Conservation (phyloP, 2,888 invertebrate genomes). For the Leucophenga montana region DNA sequence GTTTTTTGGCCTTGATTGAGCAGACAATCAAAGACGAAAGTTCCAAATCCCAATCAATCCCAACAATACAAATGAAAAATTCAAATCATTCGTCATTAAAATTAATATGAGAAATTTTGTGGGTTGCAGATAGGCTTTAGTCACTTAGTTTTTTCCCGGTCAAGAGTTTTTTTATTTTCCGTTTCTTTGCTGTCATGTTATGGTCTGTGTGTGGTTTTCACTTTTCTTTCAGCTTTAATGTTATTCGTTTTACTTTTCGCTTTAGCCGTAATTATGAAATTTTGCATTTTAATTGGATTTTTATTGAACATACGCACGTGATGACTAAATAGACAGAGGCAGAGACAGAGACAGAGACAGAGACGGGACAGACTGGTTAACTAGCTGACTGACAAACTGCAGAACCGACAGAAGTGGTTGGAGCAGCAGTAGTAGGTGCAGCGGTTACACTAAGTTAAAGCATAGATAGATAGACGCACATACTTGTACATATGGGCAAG, state of each 20-base stretch:
- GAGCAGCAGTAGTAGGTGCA: not conserved
- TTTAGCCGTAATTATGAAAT: conserved; percentile 55
- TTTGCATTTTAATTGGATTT: conserved; percentile 62
- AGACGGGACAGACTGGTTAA: not conserved
- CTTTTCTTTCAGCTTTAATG: not conserved
- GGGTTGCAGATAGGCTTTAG: too few species aligned
- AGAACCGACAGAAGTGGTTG: too few species aligned
- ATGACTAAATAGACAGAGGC: conserved; percentile 40
- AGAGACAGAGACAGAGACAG: conserved; percentile 23
- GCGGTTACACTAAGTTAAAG: not conserved
- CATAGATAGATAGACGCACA: not conserved
- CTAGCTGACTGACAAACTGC: not conserved
- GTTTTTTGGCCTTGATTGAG: too few species aligned
- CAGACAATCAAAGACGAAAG: too few species aligned
- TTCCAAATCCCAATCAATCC: too few species aligned
- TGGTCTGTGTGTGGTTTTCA: conserved; percentile 16
- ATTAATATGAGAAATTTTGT: too few species aligned
- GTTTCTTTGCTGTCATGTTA: not conserved
- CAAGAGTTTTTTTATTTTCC: too few species aligned
- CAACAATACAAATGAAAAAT: too few species aligned
- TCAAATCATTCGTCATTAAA: too few species aligned
- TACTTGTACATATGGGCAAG: not conserved
- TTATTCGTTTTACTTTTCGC: conserved; percentile 10
- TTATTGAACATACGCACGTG: conserved; percentile 64
- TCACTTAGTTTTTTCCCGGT: too few species aligned